Evolutionary conservation across 2,797 vertebrate genomes (phyloP), one percentile per base, ranked within the genome.

Genomic region (Falco berigora): DNA sequence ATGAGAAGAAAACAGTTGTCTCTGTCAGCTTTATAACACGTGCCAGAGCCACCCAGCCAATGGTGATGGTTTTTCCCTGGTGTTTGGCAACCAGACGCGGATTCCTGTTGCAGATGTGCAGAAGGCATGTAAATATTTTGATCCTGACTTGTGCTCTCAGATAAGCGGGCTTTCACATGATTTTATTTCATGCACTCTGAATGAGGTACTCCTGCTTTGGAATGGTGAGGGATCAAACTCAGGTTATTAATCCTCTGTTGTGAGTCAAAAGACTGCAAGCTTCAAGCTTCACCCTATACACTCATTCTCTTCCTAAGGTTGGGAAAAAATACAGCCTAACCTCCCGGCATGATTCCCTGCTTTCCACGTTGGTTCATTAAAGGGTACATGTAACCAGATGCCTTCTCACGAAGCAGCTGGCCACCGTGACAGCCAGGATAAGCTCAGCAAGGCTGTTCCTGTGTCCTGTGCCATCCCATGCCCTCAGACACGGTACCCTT

Each of bases 81-180:
- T 24, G 36, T 56, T 9, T 94, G 93, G 80, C 94, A 94, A 78
- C 50, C 52, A 56, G 83, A 66, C 53, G 64, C 75, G 44, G 88
- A 79, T 84, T 90, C 67, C 78, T 89, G 18, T 16, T 92, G 80
- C 63, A 34, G 44, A 79, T 73, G 80, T 82, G 56, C 67, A 85
- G 86, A 82, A 95, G 67, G 59, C 14, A 7, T 24, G 68, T 93
- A 94, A 93, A 93, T 93, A 90, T 93, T 95, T 93, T 95, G 61
- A 76, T 92, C 83, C 34, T 64, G 46, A 49, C 53, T 87, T 77
- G 42, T 77, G 49, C 74, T 92, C 50, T 83, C 85, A 62, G 82
- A n/a, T 95, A 81, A 86, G 84, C 10, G 30, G 22, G 47, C 77
- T 95, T 94, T 86, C 72, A 62, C 4, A 2, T 72, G 32, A 46